Evolutionary conservation across 2,797 vertebrate species (phyloP), one percentile per base, ranked within the genome.

Genomic region (Anguilla marmorata): DNA sequence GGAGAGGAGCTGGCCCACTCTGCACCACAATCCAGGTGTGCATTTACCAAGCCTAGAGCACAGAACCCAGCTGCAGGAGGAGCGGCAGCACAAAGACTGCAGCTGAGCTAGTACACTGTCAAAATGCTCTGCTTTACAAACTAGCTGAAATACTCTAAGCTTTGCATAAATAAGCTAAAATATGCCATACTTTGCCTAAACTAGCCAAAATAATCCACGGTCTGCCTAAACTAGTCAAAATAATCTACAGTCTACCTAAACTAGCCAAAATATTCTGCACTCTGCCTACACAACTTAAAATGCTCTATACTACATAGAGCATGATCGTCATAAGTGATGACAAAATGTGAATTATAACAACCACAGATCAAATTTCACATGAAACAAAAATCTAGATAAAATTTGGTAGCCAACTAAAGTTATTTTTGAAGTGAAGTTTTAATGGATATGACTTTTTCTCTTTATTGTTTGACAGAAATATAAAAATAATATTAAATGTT

Each of bases 1-100:
- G 87, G 56, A 27, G 27, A 4, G 30, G 48, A 85, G 14, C 85
- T 76, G 30, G 30, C 72, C 3, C 14, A 2, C 72, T 76, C 9
- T 76, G 72, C 72, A 76, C 72, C 72, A 76, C 30, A 76, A 30
- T 33, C 72, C 72, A 76, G 72, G 72, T 76, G 72, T 76, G 72
- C 72, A n/a, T 27, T n/a, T 11, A 69, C 63, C n/a, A 8, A 33
- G 11, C 72, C 72, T 16, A 16, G 72, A 76, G 33, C 8, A 11
- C 72, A 37, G 11, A 37, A 16, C 12, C 72, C 72, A 69, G 72
- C 72, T 37, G 30, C 72, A 76, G 72, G 27, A 33, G 72, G 14
- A 69, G 63, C 16, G 0, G 6, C n/a, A 4, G 14, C 63, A n/a
- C 16, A n/a, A 5, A 27, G 24, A 69, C 63, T 63, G 58, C 58